Base-by-base conservation (phyloP, 2,797 vertebrate genomes). In the Brotula barbata region DNA sequence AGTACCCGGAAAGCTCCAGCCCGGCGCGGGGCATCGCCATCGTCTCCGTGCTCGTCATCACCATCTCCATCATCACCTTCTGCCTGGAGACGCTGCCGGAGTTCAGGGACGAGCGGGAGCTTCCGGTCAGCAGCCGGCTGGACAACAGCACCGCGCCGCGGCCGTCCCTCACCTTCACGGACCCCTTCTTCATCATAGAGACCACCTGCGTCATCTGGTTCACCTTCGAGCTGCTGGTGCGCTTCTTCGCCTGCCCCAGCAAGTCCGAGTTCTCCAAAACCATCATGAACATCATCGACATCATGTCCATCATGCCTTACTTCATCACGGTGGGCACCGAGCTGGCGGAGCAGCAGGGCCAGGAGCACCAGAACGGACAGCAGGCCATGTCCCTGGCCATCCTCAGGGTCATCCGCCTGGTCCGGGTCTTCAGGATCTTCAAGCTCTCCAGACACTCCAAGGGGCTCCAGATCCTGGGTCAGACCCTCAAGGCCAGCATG, bases 11-110 rank as follows among this genome's bases (percentile, higher is more conserved):
- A 75, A 99, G 97, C 87, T 99, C 97, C 0, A 96, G 96, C 16
- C 95, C 97, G 0, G 97, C 97, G 0, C 88, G 97, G 75, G 96
- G 94, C 51, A 99, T 99, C 41, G 97, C 97, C 50, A 99, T 99
- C 0, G 96, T 99, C 17, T 99, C 97, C 0, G 97, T 99, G 33
- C 89, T 99, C n/a, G 97, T 99, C 54, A 99, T 99, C 75, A 91
- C 98, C 62, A 95, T 99, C 81, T 99, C 97, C 22, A 99, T 99
- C 0, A 96, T 99, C 48, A 98, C 99, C 77, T 99, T 99, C 87
- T 99, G 97, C 60, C 88, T 99, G 90, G 97, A 99, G 85, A 99
- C 97, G 41, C 85, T 99, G 65, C 97, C 97, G 0, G 95, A 98
- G 68, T 97, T 99, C 72, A 90, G 96, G 65, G 96, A 98, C 17